Base-by-base conservation (phyloP, 2,113 vertebrate genomes). In the Myiozetetes cayanensis region DNA sequence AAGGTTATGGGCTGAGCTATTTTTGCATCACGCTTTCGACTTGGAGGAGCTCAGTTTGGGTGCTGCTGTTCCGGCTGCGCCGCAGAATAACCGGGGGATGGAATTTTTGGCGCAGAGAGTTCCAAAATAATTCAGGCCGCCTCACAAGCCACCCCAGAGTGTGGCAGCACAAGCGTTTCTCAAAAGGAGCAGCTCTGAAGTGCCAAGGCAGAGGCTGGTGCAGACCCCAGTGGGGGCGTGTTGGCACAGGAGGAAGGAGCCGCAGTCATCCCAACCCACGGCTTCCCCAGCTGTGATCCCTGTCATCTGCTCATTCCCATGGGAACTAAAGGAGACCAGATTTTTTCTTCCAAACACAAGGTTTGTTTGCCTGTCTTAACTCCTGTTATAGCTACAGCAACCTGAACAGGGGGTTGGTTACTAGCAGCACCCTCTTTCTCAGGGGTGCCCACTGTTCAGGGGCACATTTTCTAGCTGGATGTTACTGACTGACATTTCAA, bases 151-250 rank as follows among this genome's bases (percentile, higher is more conserved):
- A 78, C 44, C 80, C 37, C 58, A 35, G 43, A 59, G 67, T 10
- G 16, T 12, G 52, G 76, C 65, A 94, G 59, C 67, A 61, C 28
- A 6, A 23, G 8, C 4, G 41, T 46, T 86, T 61, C 92, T n/a
- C 79, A 24, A 91, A 94, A 94, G 90, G 91, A 97, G 92, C 94
- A 96, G 75, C 72, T 86, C 59, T 15, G 8, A 71, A 22, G 71
- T 33, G 82, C 82, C 80, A 56, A 58, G 67, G 90, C 72, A 92
- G 68, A 89, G 90, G 85, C 85, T 87, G 85, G 31, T 62, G 87
- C 46, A 79, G 65, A 33, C 49, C 74, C 30, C 49, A 3, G 17
- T 0, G 27, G 53, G 58, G 65, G 62, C 0, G 43, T 43, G 39
- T 1, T 75, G 62, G 71, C 75, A 67, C 47, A 12, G 75, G n/a